Percentiles rank a stretch among this genome's conserved stretches.
Evolutionary conservation across 1,140 invertebrate species (phyloP).

Genomic region (Drosophila ironensis): DNA sequence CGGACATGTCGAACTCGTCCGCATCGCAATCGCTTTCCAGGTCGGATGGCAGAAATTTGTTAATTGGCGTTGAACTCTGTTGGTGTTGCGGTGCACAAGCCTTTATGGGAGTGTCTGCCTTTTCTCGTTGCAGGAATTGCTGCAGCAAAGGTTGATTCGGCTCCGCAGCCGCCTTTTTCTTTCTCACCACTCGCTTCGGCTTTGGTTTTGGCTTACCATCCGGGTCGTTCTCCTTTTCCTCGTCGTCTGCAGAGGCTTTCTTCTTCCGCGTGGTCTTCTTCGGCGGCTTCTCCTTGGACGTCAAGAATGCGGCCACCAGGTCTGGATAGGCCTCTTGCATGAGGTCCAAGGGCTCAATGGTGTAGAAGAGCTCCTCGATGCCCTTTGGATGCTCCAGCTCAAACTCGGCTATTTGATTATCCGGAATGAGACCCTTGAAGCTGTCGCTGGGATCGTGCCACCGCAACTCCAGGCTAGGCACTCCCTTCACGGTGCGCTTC

Average conservation of each 20-base stretch:
- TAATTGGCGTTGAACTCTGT: conserved; percentile 69
- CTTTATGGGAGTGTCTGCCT: conserved; percentile 35
- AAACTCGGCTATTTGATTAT: conserved; percentile 82
- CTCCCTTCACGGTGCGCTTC: conserved; percentile 79
- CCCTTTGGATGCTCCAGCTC: conserved; percentile 81
- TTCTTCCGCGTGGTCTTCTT: conserved; percentile 81
- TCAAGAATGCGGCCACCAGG: conserved; percentile 85
- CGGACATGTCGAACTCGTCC: conserved; percentile 83
- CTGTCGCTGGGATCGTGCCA: conserved; percentile 85
- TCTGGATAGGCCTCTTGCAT: conserved; percentile 87
- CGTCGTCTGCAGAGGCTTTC: conserved; percentile 67
- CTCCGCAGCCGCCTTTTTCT: conserved; percentile 33
- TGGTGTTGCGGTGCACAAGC: conserved; percentile 11
- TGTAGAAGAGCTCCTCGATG: conserved; percentile 83
- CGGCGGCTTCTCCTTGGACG: conserved; percentile 83
- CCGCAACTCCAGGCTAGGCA: conserved; percentile 87
- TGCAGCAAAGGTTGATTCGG: conserved; percentile 62
- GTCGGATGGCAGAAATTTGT: conserved; percentile 54
- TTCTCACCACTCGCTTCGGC: conserved; percentile 19
- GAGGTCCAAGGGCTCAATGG: conserved; percentile 87
- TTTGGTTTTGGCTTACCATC: conserved; percentile 12
- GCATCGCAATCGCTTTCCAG: conserved; percentile 77
- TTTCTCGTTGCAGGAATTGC: conserved; percentile 70
- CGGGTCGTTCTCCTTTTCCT: conserved; percentile 13
- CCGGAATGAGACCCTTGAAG: conserved; percentile 84